Evolutionary conservation across 2,113 vertebrate genomes (phyloP).

Genomic region (Pangasianodon hypophthalmus): DNA sequence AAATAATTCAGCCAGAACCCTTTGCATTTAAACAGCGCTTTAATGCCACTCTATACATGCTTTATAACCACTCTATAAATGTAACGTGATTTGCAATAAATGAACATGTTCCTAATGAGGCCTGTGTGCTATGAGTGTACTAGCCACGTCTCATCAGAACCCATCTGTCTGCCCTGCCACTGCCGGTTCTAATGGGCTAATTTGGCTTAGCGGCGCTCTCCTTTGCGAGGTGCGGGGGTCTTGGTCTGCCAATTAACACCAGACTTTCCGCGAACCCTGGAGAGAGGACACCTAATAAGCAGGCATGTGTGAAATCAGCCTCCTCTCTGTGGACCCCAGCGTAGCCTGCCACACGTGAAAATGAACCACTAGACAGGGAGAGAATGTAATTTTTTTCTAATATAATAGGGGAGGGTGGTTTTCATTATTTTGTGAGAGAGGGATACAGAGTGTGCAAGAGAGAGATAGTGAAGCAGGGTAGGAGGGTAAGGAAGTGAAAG

Average conservation of each 20-base stretch:
- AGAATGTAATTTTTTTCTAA: constrained; percentile 47
- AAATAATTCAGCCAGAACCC: not conserved
- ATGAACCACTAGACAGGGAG: constrained; percentile 70
- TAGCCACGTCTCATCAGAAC: constrained; percentile 20
- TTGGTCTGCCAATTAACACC: constrained; percentile 78
- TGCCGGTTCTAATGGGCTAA: constrained; percentile 72
- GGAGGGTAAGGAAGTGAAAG: not conserved
- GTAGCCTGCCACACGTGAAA: constrained; percentile 71
- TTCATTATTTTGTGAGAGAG: constrained; percentile 37
- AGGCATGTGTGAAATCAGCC: constrained; percentile 75
- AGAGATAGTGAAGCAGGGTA: not conserved
- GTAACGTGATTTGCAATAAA: constrained; percentile 1
- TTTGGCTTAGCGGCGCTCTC: constrained; percentile 60
- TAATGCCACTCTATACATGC: constrained; percentile 9
- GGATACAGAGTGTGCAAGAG: not conserved
- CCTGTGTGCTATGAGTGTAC: constrained; percentile 14
- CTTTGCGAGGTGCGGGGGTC: constrained; percentile 68
- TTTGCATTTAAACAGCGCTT: constrained; percentile 25
- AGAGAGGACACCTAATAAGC: constrained; percentile 68
- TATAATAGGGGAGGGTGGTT: constrained; percentile 15
- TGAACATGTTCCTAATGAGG: constrained; percentile 21
- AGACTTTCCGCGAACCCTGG: constrained; percentile 67
- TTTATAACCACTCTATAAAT: constrained; percentile 9
- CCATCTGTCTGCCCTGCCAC: constrained; percentile 41
- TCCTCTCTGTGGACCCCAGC: constrained; percentile 50